phyloP scores from a whole-genome alignment of 2,113 vertebrate genomes.

The Cettia cetti region DNA sequence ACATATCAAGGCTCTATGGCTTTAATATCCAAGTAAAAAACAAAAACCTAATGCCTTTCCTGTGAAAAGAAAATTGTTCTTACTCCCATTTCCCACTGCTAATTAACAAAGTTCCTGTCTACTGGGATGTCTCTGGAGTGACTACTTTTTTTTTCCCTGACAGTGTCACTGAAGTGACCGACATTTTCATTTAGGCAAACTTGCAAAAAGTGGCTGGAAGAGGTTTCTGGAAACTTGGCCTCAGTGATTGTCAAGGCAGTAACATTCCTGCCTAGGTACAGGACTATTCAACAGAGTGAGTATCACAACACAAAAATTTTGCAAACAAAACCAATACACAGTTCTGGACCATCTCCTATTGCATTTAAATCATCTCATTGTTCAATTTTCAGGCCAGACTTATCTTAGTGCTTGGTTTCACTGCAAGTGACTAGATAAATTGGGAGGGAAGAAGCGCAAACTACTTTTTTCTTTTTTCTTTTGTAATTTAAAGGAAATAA shows the following conservation, averaged over 20 bases:
- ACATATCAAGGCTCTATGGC: slow-evolving; percentile 47
- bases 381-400: background rate
- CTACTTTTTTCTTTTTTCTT: background rate
- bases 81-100: slow-evolving; percentile 44
- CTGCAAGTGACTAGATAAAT: background rate
- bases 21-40: slow-evolving; percentile 31
- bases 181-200: background rate
- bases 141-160: background rate
- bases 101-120: slow-evolving; percentile 6
- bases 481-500: background rate
- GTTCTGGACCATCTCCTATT: background rate
- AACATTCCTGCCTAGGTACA: background rate
- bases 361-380: background rate
- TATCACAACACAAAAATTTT: background rate
- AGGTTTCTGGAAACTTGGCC: background rate
- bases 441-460: background rate
- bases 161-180: background rate
- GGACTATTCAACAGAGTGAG: background rate
- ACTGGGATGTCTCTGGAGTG: background rate
- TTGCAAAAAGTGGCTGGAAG: background rate
- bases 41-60: slow-evolving; percentile 18
- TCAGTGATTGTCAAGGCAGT: background rate
- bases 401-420: background rate
- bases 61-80: slow-evolving; percentile 44
- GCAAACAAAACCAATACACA: background rate